Conservation (phyloP, 92 coral and sea anemone species). For the Paragorgia papillata region DNA sequence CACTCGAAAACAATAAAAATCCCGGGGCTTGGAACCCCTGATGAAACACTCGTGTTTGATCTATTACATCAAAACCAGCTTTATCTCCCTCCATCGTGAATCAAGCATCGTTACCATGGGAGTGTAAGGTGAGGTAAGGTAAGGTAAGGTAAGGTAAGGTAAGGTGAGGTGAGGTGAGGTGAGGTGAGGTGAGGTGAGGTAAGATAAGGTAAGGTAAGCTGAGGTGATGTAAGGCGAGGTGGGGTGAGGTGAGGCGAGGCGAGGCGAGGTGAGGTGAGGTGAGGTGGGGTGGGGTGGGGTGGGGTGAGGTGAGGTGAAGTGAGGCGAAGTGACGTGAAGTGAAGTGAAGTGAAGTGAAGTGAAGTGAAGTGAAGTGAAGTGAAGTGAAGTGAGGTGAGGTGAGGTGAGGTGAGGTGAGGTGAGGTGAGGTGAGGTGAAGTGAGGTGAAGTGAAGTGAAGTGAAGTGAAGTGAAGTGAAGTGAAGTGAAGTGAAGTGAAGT, state of each 20-base stretch:
- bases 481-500: slow-evolving; percentile 8
- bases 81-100: too few relatives aligned
- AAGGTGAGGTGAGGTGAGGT: too few relatives aligned
- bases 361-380: not conserved
- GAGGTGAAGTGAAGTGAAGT: slow-evolving; percentile 1
- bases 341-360: slow-evolving; percentile 11
- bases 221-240: not conserved
- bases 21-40: too few relatives aligned
- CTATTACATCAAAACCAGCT: too few relatives aligned
- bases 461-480: not conserved
- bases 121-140: too few relatives aligned
- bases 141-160: too few relatives aligned
- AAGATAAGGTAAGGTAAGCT: too few relatives aligned
- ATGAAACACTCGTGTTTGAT: too few relatives aligned
- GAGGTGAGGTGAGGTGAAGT: slow-evolving; percentile 25
- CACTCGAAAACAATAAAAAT: too few relatives aligned
- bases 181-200: too few relatives aligned
- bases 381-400: not conserved
- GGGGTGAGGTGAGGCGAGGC: not conserved
- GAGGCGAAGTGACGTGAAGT: slow-evolving; percentile 13
- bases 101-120: too few relatives aligned
- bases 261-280: not conserved
- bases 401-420: slow-evolving; percentile 16
- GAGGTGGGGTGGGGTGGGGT: slow-evolving; percentile 14
- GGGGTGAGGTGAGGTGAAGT: slow-evolving; percentile 18